A percentile compares a stretch with the other conserved stretches of the same genome.
Evolutionary conservation across 2,113 vertebrate species (phyloP).

Genomic region (Scatophagus argus): DNA sequence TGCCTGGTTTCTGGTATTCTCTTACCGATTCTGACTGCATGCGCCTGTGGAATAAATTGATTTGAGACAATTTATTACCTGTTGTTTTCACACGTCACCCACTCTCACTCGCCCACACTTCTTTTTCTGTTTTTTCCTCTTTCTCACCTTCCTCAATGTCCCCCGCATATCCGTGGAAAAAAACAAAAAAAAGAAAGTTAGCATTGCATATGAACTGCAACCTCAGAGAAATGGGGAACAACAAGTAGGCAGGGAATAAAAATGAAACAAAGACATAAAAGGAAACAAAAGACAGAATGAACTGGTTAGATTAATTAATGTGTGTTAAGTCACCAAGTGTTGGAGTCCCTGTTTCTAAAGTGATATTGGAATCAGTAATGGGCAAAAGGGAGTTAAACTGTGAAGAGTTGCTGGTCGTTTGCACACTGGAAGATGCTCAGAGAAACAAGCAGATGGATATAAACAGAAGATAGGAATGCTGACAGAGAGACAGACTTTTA

Average conservation of each 20-base stretch:
- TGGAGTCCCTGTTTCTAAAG: slow-evolving; percentile 16
- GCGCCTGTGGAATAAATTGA: slow-evolving; percentile 48
- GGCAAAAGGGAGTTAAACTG: slow-evolving; percentile 1
- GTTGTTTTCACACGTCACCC: slow-evolving; percentile 44
- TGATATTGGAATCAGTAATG: slow-evolving; percentile 2
- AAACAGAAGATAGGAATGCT: slow-evolving; percentile 32
- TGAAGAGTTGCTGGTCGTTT: slow-evolving; percentile 21
- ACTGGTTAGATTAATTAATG: not conserved
- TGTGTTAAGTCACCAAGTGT: not conserved
- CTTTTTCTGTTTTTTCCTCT: slow-evolving; percentile 27
- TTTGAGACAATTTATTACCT: slow-evolving; percentile 68
- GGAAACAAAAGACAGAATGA: not conserved
- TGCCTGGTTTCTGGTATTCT: slow-evolving; percentile 36
- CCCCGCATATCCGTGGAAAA: not conserved
- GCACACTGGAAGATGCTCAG: slow-evolving; percentile 19
- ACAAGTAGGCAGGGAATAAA: not conserved
- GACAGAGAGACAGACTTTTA: slow-evolving; percentile 32
- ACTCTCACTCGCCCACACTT: slow-evolving; percentile 30
- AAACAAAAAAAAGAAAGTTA: not conserved
- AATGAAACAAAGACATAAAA: slow-evolving; percentile 9
- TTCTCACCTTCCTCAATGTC: slow-evolving; percentile 27
- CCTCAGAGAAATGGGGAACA: not conserved
- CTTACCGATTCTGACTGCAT: slow-evolving; percentile 18
- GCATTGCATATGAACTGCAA: slow-evolving; percentile 26
- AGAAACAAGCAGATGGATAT: slow-evolving; percentile 49